Evolutionary conservation across 2,113 vertebrate species (phyloP).

Genomic region (Saccopteryx bilineata): DNA sequence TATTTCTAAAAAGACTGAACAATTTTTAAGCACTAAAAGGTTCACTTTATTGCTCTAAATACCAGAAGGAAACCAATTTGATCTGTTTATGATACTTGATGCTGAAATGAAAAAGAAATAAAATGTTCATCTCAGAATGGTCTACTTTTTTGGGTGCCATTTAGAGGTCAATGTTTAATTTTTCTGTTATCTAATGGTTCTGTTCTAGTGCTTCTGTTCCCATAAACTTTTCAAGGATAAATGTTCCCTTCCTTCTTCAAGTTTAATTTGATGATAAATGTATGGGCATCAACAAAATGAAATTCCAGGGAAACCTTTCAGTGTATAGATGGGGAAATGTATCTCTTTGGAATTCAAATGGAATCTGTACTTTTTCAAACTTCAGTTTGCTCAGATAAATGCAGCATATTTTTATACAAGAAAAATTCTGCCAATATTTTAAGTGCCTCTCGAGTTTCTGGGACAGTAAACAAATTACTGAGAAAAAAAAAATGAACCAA

Average conservation of each 20-base stretch:
- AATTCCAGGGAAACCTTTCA: background rate
- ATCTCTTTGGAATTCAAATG: constrained; percentile 28
- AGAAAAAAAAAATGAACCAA: background rate
- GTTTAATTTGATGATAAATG: background rate
- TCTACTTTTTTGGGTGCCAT: background rate
- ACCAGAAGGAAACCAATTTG: background rate
- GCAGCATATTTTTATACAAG: background rate
- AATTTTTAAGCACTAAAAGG: background rate
- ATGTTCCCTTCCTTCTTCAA: background rate
- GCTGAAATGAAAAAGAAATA: background rate
- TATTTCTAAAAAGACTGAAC: constrained; percentile 3
- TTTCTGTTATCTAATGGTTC: background rate
- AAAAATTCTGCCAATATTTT: background rate
- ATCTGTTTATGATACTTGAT: background rate
- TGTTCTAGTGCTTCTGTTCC: background rate
- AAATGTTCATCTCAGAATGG: background rate
- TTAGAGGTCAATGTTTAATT: background rate
- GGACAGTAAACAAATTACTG: background rate
- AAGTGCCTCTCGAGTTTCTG: background rate
- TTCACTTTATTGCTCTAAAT: constrained; percentile 24
- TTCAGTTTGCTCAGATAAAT: constrained; percentile 48
- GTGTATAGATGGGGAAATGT: background rate
- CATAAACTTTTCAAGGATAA: background rate
- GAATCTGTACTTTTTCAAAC: background rate
- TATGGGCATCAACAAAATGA: background rate